Evolutionary conservation across 2,888 invertebrate species (phyloP).

Genomic region (Chloromyia formosa): DNA sequence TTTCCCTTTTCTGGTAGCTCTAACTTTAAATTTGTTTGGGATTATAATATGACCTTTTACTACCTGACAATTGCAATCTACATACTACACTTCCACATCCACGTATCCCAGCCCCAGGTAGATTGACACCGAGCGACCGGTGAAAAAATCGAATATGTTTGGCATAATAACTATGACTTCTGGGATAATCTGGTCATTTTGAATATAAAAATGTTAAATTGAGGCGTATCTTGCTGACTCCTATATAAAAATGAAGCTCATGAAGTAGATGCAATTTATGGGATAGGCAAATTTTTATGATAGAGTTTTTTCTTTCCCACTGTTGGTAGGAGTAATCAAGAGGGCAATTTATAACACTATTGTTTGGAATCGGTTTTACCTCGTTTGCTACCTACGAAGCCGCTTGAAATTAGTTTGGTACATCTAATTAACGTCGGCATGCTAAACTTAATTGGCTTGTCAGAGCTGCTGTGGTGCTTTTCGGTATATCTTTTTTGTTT

Average conservation of each 20-base stretch:
- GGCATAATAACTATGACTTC: constrained; percentile 27
- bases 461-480: constrained; percentile 34
- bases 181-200: constrained; percentile 30
- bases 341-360: constrained; percentile 32
- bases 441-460: constrained; percentile 40
- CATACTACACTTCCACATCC: not conserved
- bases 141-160: not conserved
- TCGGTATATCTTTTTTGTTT: not conserved
- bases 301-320: not conserved
- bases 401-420: constrained; percentile 3
- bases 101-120: too few species aligned
- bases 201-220: constrained; percentile 21
- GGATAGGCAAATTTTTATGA: not conserved
- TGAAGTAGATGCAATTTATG: not conserved
- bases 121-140: too few species aligned
- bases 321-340: constrained; percentile 29
- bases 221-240: constrained; percentile 18
- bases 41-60: constrained; percentile 32
- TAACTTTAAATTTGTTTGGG: constrained; percentile 30
- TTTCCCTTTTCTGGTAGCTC: constrained; percentile 19
- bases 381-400: constrained; percentile 9
- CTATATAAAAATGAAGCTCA: not conserved
- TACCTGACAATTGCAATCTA: constrained; percentile 23
- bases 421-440: constrained; percentile 35
- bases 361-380: constrained; percentile 7